phyloP scores from a whole-genome alignment of 2,797 vertebrate genomes.

The Bucorvus abyssinicus region DNA sequence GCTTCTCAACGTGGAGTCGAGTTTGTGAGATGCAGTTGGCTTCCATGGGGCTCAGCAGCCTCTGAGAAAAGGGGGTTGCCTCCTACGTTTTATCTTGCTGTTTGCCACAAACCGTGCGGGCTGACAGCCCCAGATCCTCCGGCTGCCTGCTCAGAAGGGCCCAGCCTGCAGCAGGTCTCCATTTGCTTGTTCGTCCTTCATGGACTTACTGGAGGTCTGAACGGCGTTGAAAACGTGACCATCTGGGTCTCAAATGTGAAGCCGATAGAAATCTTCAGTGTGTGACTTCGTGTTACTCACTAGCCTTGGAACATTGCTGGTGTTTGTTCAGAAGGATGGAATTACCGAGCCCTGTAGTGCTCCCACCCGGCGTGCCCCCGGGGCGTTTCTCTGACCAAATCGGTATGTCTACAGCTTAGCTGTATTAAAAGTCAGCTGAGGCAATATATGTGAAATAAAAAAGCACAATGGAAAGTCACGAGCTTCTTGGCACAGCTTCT shows the following conservation, averaged over 20 bases:
- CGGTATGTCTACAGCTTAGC: not conserved
- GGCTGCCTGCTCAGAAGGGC: not conserved
- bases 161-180: not conserved
- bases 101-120: rapidly evolving
- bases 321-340: conserved; percentile 1
- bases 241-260: not conserved
- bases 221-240: not conserved
- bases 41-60: rapidly evolving
- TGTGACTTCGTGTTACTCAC: rapidly evolving
- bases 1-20: rapidly evolving
- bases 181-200: rapidly evolving
- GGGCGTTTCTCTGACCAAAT: not conserved
- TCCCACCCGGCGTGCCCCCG: not conserved
- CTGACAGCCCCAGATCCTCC: not conserved
- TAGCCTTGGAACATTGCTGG: not conserved
- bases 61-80: not conserved
- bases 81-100: not conserved
- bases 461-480: conserved; percentile 1
- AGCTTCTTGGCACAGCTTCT: not conserved
- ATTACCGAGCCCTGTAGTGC: not conserved
- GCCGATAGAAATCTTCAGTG: not conserved
- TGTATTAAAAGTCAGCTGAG: not conserved
- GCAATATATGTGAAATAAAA: not conserved
- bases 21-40: not conserved
- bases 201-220: not conserved